Percentiles rank a stretch among this genome's conserved stretches.
Evolutionary conservation across 2,888 invertebrate species (phyloP).

Genomic region (Noctua janthina): DNA sequence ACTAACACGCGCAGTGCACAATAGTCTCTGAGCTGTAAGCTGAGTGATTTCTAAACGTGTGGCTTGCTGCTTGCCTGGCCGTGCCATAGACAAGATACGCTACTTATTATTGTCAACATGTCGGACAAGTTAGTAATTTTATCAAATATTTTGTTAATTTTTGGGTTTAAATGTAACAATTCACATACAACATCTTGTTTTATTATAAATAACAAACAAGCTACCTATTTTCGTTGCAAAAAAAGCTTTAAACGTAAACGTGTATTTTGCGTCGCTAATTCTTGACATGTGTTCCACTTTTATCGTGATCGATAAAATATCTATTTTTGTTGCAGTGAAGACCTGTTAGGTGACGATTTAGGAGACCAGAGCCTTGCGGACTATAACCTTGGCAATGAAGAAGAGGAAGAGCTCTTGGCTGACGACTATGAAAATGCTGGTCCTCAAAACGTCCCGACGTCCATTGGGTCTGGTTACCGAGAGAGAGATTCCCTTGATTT

Average conservation of each 20-base stretch:
- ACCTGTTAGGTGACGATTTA: slow-evolving; percentile 87
- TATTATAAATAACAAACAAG: background rate
- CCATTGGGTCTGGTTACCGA: slow-evolving; percentile 73
- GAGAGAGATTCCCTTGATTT: slow-evolving; percentile 71
- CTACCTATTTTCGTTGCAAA: background rate
- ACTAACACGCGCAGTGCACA: background rate
- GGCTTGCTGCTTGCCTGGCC: background rate
- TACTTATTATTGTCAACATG: slow-evolving; percentile 81
- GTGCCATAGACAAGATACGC: slow-evolving; percentile 51
- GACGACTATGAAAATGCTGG: slow-evolving; percentile 84
- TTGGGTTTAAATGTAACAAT: background rate
- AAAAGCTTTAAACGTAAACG: slow-evolving; percentile 4
- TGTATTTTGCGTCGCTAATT: slow-evolving; percentile 49
- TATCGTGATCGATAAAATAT: slow-evolving; percentile 58
- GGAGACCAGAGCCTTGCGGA: slow-evolving; percentile 88
- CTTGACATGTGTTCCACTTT: slow-evolving; percentile 59
- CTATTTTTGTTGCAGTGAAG: slow-evolving; percentile 84
- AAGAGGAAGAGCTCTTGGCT: slow-evolving; percentile 87
- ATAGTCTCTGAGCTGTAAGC: background rate
- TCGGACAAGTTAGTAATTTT: slow-evolving; percentile 87
- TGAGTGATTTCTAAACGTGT: slow-evolving; percentile 40
- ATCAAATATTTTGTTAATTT: slow-evolving; percentile 37
- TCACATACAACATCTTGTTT: background rate
- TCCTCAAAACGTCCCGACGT: slow-evolving; percentile 84
- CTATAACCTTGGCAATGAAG: slow-evolving; percentile 88